Evolutionary conservation across 2,113 vertebrate genomes (phyloP).

Genomic region (Pseudorasbora parva): DNA sequence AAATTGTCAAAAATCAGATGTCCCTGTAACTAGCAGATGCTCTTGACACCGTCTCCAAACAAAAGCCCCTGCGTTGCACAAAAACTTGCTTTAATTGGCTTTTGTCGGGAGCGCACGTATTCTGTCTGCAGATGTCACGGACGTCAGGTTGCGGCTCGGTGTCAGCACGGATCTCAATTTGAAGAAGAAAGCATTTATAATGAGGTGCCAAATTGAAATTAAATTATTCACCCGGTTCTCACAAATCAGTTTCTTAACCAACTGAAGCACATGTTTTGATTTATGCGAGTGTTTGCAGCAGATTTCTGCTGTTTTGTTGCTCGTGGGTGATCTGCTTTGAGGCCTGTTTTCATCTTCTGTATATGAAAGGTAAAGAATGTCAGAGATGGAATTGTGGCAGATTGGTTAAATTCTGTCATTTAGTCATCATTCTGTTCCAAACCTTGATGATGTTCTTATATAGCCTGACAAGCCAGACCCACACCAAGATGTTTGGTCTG

Average conservation of each 20-base stretch:
- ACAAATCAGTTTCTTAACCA: slow-evolving; percentile 49
- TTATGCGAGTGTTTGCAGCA: slow-evolving; percentile 41
- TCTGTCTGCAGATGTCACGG: slow-evolving; percentile 73
- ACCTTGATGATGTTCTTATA: not conserved
- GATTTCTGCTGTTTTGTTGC: not conserved
- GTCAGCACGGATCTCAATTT: slow-evolving; percentile 68
- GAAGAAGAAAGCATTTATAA: slow-evolving; percentile 69
- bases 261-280: slow-evolving; percentile 30
- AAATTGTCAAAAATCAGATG: slow-evolving; percentile 57
- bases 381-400: not conserved
- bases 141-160: slow-evolving; percentile 69
- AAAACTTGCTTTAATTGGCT: slow-evolving; percentile 63
- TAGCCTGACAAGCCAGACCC: too few relatives aligned
- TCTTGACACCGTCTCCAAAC: slow-evolving; percentile 66
- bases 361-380: not conserved
- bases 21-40: slow-evolving; percentile 56
- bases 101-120: slow-evolving; percentile 60
- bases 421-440: not conserved
- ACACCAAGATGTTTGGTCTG: too few relatives aligned
- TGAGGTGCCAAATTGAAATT: slow-evolving; percentile 67
- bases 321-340: not conserved
- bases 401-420: not conserved
- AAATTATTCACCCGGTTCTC: slow-evolving; percentile 50
- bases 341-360: not conserved
- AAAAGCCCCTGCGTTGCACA: slow-evolving; percentile 60